Percentiles rank a stretch among this genome's conserved stretches.
Evolutionary conservation across 1,140 invertebrate species (phyloP).

Genomic region (Agrilus planipennis): DNA sequence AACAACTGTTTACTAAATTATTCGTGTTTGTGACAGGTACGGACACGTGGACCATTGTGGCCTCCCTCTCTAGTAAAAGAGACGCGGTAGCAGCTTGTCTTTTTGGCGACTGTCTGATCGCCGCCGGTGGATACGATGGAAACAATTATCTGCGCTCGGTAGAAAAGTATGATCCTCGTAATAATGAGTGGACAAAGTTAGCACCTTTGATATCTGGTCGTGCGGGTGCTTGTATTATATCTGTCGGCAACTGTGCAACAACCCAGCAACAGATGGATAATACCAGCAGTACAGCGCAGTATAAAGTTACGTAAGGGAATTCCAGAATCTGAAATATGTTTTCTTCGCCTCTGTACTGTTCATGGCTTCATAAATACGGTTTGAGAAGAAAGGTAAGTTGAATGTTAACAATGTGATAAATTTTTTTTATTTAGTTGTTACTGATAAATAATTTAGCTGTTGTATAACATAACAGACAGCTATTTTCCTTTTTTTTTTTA

Average conservation of each 20-base stretch:
- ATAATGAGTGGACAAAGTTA: slow-evolving; percentile 73
- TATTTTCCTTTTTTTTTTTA: no score
- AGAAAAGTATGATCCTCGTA: slow-evolving; percentile 85
- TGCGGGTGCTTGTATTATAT: slow-evolving; percentile 78
- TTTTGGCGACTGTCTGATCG: slow-evolving; percentile 77
- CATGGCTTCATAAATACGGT: no score
- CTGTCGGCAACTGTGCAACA: slow-evolving; percentile 42
- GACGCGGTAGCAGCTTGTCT: slow-evolving; percentile 88
- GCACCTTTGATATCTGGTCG: slow-evolving; percentile 65
- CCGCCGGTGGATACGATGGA: slow-evolving; percentile 94
- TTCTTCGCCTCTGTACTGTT: no score
- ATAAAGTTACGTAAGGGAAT: no score
- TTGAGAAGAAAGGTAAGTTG: no score
- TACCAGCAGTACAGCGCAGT: no score
- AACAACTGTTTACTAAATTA: neutral
- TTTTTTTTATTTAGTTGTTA: no score
- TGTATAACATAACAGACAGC: no score
- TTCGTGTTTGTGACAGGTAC: slow-evolving; percentile 36
- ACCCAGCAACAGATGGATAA: no score
- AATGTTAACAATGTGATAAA: no score
- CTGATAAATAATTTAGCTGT: no score
- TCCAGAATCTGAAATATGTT: no score
- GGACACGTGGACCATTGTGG: slow-evolving; percentile 83
- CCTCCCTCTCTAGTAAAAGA: slow-evolving; percentile 70
- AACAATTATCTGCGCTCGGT: slow-evolving; percentile 80